Base-by-base conservation (phyloP, 2,113 vertebrate genomes). In the Mola mola region DNA sequence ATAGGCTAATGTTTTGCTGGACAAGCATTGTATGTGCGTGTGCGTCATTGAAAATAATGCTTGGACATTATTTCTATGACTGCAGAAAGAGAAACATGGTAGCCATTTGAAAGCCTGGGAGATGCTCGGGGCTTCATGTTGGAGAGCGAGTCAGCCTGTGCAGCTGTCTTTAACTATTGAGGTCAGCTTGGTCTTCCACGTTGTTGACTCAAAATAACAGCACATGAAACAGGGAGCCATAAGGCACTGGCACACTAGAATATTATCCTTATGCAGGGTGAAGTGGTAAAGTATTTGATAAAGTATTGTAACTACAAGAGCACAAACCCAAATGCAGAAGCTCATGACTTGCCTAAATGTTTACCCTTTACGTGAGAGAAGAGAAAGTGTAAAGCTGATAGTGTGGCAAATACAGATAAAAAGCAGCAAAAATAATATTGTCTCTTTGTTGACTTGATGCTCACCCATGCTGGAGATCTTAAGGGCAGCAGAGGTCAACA, bases 161-260 rank as follows among this genome's bases (percentile, higher is more conserved):
- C 80, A 86, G 77, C 82, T 91, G 84, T 90, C 88, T 78, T 72
- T 67, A 75, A 44, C 59, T 81, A 85, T 84, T 89, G 78, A 86
- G 84, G 79, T 89, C 88, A 87, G 42, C 25, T 61, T 71, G 52
- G 61, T 31, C 60, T 80, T 83, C 59, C 67, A 56, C n/a, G 6
- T 50, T 70, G 67, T 79, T 75, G 65, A 61, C 53, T 74, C 33
- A 20, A 81, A 70, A 40, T 64, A 75, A 75, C 50, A 72, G 21
- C 9, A 22, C 44, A 26, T 55, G 59, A 75, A 53, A 86, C 64
- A 69, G 43, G 68, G 40, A 59, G 72, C 79, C 70, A 65, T n/a
- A 51, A 84, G 52, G 67, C 66, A 80, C 72, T 12, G 22, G 43
- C 36, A 46, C 24, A 16, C 36, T 17, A 49, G 21, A 24, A 43